Evolutionary conservation across 2,113 vertebrate genomes (phyloP).

Genomic region (Phalacrocorax pelagicus): DNA sequence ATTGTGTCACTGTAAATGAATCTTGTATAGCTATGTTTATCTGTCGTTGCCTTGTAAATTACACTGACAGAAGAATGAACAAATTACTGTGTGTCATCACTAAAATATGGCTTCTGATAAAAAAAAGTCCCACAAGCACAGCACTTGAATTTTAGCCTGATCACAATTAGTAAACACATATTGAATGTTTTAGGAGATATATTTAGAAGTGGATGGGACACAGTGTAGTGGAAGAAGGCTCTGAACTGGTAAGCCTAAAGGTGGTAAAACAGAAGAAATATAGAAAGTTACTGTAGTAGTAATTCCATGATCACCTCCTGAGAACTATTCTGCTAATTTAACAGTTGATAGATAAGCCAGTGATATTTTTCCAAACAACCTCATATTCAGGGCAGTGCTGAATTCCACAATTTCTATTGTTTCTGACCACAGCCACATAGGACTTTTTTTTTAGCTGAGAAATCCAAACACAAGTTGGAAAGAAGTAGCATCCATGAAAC

Average conservation of each 20-base stretch:
- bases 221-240: constrained; percentile 56
- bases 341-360: constrained; percentile 24
- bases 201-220: constrained; percentile 46
- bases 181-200: constrained; percentile 66
- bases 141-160: constrained; percentile 69
- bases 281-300: background rate
- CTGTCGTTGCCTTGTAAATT: constrained; percentile 87
- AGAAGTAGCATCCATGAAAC: constrained; percentile 36
- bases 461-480: constrained; percentile 35
- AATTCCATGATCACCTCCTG: constrained; percentile 16
- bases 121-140: constrained; percentile 73
- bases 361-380: constrained; percentile 48
- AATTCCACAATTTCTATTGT: constrained; percentile 36
- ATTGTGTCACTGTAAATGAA: constrained; percentile 90
- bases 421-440: background rate
- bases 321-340: constrained; percentile 56
- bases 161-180: constrained; percentile 81
- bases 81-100: constrained; percentile 88
- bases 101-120: constrained; percentile 84
- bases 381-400: background rate
- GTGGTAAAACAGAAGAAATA: constrained; percentile 32
- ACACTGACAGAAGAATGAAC: constrained; percentile 86
- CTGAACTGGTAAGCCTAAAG: background rate
- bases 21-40: constrained; percentile 91
- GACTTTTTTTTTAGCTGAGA: background rate